Conservation (phyloP, 2,113 vertebrate species). For the Aegithalos caudatus region DNA sequence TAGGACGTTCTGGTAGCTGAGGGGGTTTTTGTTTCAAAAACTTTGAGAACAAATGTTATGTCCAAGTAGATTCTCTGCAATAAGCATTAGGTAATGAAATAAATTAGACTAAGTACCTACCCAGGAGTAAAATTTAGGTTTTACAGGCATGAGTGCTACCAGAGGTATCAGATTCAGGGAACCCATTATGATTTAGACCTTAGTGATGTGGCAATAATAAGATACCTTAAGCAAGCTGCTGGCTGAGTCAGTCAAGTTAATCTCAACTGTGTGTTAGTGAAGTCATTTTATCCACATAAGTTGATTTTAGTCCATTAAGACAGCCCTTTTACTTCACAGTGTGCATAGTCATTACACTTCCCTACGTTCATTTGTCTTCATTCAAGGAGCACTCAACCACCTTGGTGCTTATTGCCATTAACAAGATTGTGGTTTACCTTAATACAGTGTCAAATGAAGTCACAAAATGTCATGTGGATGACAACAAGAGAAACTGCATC, state of each 20-base stretch:
- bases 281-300: background rate
- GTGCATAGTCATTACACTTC: background rate
- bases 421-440: background rate
- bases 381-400: background rate
- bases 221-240: background rate
- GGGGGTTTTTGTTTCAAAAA: background rate
- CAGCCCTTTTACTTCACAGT: background rate
- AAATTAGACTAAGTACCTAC: conserved; percentile 29
- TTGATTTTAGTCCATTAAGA: background rate
- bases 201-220: background rate
- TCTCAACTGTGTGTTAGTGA: background rate
- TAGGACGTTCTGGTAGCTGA: background rate
- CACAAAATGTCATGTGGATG: background rate
- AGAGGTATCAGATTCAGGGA: background rate
- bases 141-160: background rate
- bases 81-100: conserved; percentile 13
- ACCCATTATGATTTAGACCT: background rate
- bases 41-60: background rate
- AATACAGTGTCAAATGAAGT: background rate
- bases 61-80: background rate
- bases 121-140: conserved; percentile 42
- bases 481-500: background rate
- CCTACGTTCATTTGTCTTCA: conserved; percentile 26
- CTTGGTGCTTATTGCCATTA: conserved; percentile 6
- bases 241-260: background rate